Evolutionary conservation across 2,113 vertebrate species (phyloP).

Genomic region (Montifringilla adamsi): DNA sequence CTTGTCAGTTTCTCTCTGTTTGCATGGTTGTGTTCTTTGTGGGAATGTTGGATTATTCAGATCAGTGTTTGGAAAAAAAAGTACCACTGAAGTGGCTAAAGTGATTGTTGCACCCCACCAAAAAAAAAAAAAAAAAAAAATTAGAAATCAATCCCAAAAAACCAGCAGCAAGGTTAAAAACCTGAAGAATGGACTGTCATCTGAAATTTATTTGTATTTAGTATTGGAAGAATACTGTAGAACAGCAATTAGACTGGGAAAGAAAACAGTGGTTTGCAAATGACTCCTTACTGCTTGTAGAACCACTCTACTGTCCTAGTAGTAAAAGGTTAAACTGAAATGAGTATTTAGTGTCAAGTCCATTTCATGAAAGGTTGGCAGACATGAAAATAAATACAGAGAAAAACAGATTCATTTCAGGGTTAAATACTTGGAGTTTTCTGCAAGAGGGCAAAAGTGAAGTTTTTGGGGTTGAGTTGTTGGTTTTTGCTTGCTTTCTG

Average conservation of each 20-base stretch:
- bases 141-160: not conserved
- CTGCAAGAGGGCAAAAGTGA: not conserved
- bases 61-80: not conserved
- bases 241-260: not conserved
- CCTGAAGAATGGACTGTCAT: not conserved
- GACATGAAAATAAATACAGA: not conserved
- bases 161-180: not conserved
- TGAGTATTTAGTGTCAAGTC: not conserved
- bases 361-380: not conserved
- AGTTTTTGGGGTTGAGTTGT: not conserved
- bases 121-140: not conserved
- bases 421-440: not conserved
- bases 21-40: rapidly evolving
- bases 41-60: not conserved
- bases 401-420: not conserved
- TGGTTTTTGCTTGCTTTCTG: not conserved
- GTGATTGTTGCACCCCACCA: not conserved
- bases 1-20: not conserved
- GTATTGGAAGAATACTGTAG: not conserved
- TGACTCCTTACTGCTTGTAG: not conserved
- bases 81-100: rapidly evolving
- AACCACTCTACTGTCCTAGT: not conserved
- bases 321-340: not conserved
- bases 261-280: not conserved
- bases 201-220: not conserved